A percentile compares a stretch with the other conserved stretches of the same genome.
phyloP scores from a whole-genome alignment of 2,113 vertebrate species.

The Leucopsar rothschildi region DNA sequence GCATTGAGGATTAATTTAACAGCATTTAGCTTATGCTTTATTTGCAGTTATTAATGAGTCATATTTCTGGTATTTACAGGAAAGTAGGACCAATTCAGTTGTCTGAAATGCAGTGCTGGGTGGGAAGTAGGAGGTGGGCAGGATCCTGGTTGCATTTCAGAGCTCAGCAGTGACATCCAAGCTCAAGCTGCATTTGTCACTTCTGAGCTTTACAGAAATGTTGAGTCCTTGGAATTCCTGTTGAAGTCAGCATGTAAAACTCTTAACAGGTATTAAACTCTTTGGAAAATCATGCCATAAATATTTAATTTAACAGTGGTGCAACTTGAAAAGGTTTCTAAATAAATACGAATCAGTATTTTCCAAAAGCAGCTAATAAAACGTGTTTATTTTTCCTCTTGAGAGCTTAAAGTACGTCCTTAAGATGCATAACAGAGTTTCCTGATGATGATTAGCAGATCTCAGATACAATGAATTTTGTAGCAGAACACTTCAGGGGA shows the following conservation, averaged over 20 bases:
- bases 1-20: not conserved
- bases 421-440: constrained; percentile 51
- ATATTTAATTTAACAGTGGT: constrained; percentile 63
- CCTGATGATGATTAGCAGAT: constrained; percentile 56
- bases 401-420: constrained; percentile 48
- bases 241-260: not conserved
- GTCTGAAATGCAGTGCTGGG: not conserved
- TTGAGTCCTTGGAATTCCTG: not conserved
- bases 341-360: constrained; percentile 64
- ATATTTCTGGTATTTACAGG: not conserved
- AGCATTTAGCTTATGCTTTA: not conserved
- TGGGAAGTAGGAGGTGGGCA: not conserved
- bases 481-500: constrained; percentile 22
- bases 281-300: constrained; percentile 47
- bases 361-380: constrained; percentile 67
- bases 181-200: not conserved
- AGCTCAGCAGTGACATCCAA: not conserved
- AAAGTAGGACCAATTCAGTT: not conserved
- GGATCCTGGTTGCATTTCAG: not conserved
- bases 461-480: constrained; percentile 34
- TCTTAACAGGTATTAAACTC: constrained; percentile 46
- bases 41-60: not conserved
- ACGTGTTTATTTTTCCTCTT: constrained; percentile 61
- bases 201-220: not conserved
- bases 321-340: constrained; percentile 59